A percentile compares a stretch with the other conserved stretches of the same genome.
Evolutionary conservation across 2,888 invertebrate species (phyloP).

Genomic region (Pediacus dermestoides): DNA sequence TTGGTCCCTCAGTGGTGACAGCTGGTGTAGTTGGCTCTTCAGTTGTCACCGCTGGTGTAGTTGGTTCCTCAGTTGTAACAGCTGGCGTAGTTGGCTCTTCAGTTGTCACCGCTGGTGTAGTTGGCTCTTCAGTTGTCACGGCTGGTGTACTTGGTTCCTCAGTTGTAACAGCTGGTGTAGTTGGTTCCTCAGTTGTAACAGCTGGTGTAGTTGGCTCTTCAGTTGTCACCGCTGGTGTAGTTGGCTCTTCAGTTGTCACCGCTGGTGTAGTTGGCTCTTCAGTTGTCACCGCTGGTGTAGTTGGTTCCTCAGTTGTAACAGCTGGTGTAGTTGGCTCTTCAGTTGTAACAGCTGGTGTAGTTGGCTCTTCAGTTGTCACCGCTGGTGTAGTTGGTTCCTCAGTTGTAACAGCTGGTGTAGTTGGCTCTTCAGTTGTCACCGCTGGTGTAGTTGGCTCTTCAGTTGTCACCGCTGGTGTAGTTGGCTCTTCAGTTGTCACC

Average conservation of each 20-base stretch:
- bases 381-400: constrained; percentile 7
- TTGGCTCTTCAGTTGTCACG: constrained; percentile 26
- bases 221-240: constrained; percentile 6
- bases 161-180: constrained; percentile 1
- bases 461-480: constrained; percentile 1
- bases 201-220: neutral
- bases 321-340: neutral
- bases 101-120: constrained; percentile 1
- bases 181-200: constrained; percentile 16
- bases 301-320: constrained; percentile 37
- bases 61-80: constrained; percentile 1
- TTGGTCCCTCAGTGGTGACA: constrained; percentile 37
- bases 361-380: neutral
- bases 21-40: neutral
- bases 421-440: constrained; percentile 26
- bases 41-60: constrained; percentile 16
- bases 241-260: constrained; percentile 6
- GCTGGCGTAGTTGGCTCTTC: constrained; percentile 7
- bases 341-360: constrained; percentile 16
- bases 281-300: constrained; percentile 30
- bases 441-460: constrained; percentile 43
- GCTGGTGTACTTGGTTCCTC: constrained; percentile 43
- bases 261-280: constrained; percentile 11
- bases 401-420: constrained; percentile 2
- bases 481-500: constrained; percentile 16